Base-by-base conservation (phyloP, 2,888 invertebrate species). In the Strigamia crassipes region DNA sequence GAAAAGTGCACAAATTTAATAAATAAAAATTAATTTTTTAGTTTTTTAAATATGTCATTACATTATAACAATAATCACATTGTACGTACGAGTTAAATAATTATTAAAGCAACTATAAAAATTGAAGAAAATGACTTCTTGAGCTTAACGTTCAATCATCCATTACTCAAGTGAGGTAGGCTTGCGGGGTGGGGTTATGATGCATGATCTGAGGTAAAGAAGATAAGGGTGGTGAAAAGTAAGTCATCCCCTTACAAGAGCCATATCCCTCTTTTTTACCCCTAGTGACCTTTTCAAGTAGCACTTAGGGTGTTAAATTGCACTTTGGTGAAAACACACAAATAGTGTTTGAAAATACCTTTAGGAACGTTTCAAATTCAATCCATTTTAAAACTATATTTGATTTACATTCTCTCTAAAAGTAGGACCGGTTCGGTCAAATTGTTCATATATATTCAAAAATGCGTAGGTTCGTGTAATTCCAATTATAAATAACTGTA, bases 271-370 rank as follows among this genome's bases (percentile, higher is more conserved):
- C 73, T 73, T 73, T 73, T 27, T 73, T 73, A 73, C 73, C 31
- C 73, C 73, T 31, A 12, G 27, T 73, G 73, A 73, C 73, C 73
- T 73, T 73, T 73, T 73, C 73, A 73, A 73, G 73, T 73, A 73
- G 73, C 73, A 73, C 73, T 73, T 73, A 73, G 73, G 73, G 73
- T 73, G 73, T 73, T 73, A 31, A 31, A 73, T 73, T 73, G 73
- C 73, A 73, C 73, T 73, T 73, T 23, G 73, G n/a, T 56, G n/a
- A 56, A 56, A 56, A 73, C 27, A 73, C 73, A 31, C 31, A 73
- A 73, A 73, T 31, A 27, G 27, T 31, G 31, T 73, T 51, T 56
- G 21, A 73, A 51, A 31, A 27, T 73, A 73, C 73, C 27, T 27
- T 31, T 12, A n/a, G 73, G 18, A 56, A 46, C 61, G 6, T 27